Conservation (phyloP, 2,888 invertebrate genomes). For the Lutraria lutraria region DNA sequence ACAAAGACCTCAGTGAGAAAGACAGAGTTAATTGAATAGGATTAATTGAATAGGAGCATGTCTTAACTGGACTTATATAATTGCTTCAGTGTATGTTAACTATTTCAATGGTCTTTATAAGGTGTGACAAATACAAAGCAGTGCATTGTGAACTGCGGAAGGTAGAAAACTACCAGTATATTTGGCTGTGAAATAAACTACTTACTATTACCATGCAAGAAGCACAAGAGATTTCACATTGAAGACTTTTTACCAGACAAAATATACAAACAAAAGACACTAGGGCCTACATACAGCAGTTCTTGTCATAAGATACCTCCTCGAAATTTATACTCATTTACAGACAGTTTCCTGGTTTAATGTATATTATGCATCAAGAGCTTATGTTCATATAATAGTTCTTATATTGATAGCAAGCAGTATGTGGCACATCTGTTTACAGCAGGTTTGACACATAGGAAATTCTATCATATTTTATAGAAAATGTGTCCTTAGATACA, state of each 20-base stretch:
- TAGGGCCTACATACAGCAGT: background rate
- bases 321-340: too few species aligned
- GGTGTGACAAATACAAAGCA: background rate
- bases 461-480: too few species aligned
- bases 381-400: too few species aligned
- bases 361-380: too few species aligned
- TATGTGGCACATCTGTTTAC: too few species aligned
- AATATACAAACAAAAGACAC: background rate
- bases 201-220: background rate
- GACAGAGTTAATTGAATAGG: background rate
- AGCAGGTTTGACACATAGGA: too few species aligned
- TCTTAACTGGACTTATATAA: background rate
- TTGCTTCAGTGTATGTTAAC: background rate
- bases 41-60: background rate
- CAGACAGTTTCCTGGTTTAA: too few species aligned
- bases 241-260: background rate
- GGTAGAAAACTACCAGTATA: background rate
- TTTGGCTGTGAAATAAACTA: background rate
- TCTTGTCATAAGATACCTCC: too few species aligned
- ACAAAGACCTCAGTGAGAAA: background rate
- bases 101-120: background rate
- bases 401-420: too few species aligned
- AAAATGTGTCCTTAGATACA: too few species aligned
- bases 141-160: background rate
- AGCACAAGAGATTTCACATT: background rate